Evolutionary conservation across 2,888 invertebrate genomes (phyloP).

Genomic region (Strigamia transsilvanica): DNA sequence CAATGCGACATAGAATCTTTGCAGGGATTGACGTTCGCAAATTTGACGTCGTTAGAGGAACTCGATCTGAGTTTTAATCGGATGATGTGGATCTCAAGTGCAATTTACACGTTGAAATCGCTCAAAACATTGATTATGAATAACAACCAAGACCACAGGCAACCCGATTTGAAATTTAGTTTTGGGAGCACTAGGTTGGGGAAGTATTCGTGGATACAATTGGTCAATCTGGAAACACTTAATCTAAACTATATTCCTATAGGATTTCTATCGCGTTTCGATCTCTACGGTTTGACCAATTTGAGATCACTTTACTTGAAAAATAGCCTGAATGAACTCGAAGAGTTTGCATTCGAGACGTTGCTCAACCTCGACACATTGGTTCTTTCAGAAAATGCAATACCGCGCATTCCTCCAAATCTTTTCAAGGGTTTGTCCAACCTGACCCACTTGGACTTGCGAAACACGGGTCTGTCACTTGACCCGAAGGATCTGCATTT

Average conservation of each 20-base stretch:
- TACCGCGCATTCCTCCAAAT: neutral
- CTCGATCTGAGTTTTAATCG: slow-evolving; percentile 14
- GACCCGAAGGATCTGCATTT: neutral
- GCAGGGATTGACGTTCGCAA: neutral
- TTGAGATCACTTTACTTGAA: slow-evolving; percentile 31
- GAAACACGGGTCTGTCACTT: neutral
- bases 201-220: neutral
- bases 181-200: neutral
- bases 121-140: slow-evolving; percentile 9
- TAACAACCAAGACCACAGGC: neutral
- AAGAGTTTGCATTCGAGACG: slow-evolving; percentile 13
- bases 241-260: neutral
- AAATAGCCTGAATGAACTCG: neutral
- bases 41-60: slow-evolving; percentile 50
- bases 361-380: neutral
- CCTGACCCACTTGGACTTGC: neutral
- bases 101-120: neutral
- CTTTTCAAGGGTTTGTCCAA: neutral
- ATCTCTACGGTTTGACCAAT: slow-evolving; percentile 21
- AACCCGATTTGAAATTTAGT: neutral
- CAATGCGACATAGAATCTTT: neutral
- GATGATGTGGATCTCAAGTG: neutral
- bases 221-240: slow-evolving; percentile 3
- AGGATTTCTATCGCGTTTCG: neutral
- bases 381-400: neutral